Evolutionary conservation across 2,888 invertebrate species (phyloP), one percentile per base, ranked within the genome.

Genomic region (Antheraea yamamai): DNA sequence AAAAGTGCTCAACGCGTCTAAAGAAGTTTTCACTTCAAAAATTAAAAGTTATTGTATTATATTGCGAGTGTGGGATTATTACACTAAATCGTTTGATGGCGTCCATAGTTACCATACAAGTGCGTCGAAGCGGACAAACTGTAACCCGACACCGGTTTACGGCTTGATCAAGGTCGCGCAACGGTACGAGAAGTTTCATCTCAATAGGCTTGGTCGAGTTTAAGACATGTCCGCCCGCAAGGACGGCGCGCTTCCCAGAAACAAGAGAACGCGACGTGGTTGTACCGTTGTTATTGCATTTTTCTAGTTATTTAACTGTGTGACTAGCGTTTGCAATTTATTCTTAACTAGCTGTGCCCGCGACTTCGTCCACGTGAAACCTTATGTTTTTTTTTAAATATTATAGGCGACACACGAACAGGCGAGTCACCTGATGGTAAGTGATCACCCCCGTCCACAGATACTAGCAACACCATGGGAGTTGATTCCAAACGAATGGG

Each of bases 161-260:
- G 58, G 72, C 23, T 47, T 76, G 75, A 81, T 80, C 79, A 82
- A 81, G 81, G 82, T 75, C 80, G 78, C 14, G 26, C 72, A 82
- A 81, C 82, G 82, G 82, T 78, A 82, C 75, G 58, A 52, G 58
- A 66, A 68, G 70, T 75, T 73, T 73, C 73, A 73, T 75, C 74
- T 74, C 73, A 74, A 66, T 76, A 30, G 64, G 26, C 64, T 66
- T 66, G 76, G 23, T 72, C 70, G 70, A 39, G 39, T 70, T 35
- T 39, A 18, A 68, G 70, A 20, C 20, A 18, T 39, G 20, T 39
- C 70, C 70, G 70, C n/a, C 70, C 70, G 70, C 39, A 70, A 70
- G 70, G 70, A 70, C 39, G 70, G 70, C 39, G 18, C 39, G 70
- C 70, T 70, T 70, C 70, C 39, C n/a, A 39, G 70, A 70, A 70